Base-by-base conservation (phyloP, 2,888 invertebrate genomes). In the Himalopsyche kuldschensis region DNA sequence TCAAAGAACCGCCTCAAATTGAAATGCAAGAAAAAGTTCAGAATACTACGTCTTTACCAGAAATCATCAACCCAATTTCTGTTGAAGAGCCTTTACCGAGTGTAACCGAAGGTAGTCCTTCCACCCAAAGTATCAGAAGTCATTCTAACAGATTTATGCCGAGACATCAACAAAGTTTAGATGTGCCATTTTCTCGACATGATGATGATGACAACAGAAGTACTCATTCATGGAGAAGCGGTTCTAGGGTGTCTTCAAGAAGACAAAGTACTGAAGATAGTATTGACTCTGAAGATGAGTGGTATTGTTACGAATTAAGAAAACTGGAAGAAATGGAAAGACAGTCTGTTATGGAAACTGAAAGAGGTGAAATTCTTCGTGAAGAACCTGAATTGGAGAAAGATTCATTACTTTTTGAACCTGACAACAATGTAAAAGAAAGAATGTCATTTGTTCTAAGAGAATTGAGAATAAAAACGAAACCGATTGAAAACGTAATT, bases 231-330 rank as follows among this genome's bases (percentile, higher is more conserved):
- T 96, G 96, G 93, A 93, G 97, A 87, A 97, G 97, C 87, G 95
- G 96, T 0, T 97, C 97, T 0, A 91, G 96, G 87, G 95, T 96
- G 1, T 97, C 97, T 1, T 97, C 97, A 0, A 92, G 97, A 87
- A 93, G 97, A 79, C 97, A 97, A 90, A 97, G 97, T 88, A 97
- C 97, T 0, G 97, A 97, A 90, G 97, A 97, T 87, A 97, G 97
- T 87, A 97, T 97, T 83, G 97, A 97, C 89, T 97, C 96, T 32
- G 97, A 97, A 90, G 97, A 97, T 88, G 97, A 97, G 89, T 97
- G 97, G 95, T 97, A 97, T 88, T 96, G 96, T 87, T 97, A 97
- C 89, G 97, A 97, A 88, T 89, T 97, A 83, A 92, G 96, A 82
- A 97, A 97, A 89, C 90, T 97, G 47, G 97, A 97, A 90, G 96